Conservation (phyloP, 1,140 invertebrate species). For the Meloidogyne hapla region DNA sequence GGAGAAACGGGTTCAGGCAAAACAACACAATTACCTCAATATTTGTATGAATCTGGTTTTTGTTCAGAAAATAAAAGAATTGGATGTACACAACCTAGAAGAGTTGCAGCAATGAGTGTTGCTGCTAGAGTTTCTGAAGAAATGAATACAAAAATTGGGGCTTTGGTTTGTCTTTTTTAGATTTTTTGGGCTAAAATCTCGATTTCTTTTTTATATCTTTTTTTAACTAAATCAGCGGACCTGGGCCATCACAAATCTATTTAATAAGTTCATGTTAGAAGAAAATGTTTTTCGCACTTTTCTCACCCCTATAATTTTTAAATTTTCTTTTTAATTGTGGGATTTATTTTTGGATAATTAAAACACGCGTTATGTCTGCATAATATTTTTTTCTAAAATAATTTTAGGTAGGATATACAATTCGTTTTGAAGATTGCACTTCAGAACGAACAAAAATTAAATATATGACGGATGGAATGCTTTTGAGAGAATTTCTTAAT, state of each 20-base stretch:
- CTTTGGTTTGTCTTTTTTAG: conserved; percentile 55
- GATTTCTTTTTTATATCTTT: too few relatives aligned
- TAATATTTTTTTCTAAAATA: not conserved
- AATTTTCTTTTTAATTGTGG: too few relatives aligned
- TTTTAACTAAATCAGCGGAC: too few relatives aligned
- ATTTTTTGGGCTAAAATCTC: too few relatives aligned
- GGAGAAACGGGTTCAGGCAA: conserved; percentile 78
- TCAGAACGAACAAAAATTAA: conserved; percentile 79
- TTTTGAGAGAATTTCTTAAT: conserved; percentile 92
- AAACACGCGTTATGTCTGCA: too few relatives aligned
- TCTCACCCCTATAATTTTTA: too few relatives aligned
- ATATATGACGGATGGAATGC: conserved; percentile 99
- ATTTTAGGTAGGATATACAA: conserved; percentile 74
- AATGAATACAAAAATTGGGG: conserved; percentile 73
- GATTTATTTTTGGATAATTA: too few relatives aligned
- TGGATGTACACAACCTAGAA: conserved; percentile 75
- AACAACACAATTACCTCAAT: conserved; percentile 98
- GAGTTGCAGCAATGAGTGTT: conserved; percentile 80
- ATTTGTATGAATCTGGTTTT: conserved; percentile 80
- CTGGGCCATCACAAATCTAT: too few relatives aligned
- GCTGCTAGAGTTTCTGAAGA: conserved; percentile 75
- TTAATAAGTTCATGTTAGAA: too few relatives aligned
- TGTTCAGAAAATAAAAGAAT: conserved; percentile 76
- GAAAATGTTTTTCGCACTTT: too few relatives aligned
- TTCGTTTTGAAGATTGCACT: conserved; percentile 79